Conservation (phyloP, 2,888 invertebrate genomes). For the Andrena minutula region DNA sequence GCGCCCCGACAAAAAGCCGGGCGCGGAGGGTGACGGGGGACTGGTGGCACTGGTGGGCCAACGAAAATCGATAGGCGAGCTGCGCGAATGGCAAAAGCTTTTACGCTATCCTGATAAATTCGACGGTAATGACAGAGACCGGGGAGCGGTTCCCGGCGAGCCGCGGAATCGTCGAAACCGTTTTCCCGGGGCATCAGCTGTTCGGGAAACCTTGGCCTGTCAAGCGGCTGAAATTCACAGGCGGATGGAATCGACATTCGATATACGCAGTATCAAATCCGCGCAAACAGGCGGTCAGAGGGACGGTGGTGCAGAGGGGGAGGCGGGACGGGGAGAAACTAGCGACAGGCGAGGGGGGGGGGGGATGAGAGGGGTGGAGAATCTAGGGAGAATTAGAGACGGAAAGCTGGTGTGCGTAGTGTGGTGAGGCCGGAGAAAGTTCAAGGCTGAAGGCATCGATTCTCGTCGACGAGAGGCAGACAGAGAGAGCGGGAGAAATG, state of each 20-base stretch:
- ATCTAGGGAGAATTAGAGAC: constrained; percentile 49
- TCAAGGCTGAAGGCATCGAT: constrained; percentile 77
- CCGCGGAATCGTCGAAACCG: constrained; percentile 41
- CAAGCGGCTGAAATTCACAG: constrained; percentile 46
- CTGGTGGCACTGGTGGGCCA: constrained; percentile 13
- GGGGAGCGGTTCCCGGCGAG: neutral
- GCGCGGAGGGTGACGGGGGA: constrained; percentile 14
- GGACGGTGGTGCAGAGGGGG: neutral
- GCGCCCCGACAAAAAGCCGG: constrained; percentile 21
- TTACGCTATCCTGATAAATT: constrained; percentile 44
- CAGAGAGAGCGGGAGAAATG: constrained; percentile 20
- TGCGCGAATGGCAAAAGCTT: constrained; percentile 50
- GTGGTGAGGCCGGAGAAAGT: constrained; percentile 68
- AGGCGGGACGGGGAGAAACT: neutral
- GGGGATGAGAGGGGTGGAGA: constrained; percentile 12
- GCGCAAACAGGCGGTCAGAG: constrained; percentile 2
- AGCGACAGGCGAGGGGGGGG: neutral
- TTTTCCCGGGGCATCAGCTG: constrained; percentile 38
- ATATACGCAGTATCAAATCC: constrained; percentile 44
- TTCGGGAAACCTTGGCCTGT: constrained; percentile 54
- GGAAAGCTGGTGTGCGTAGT: constrained; percentile 53
- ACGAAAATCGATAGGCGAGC: constrained; percentile 62
- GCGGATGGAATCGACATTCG: constrained; percentile 61
- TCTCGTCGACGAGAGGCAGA: constrained; percentile 58
- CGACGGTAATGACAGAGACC: constrained; percentile 54